These are phyloP conservation scores for Podarcis cretensis DNA, from an alignment of 2,113 vertebrate genomes.

Conservation along the genomic window DNA sequence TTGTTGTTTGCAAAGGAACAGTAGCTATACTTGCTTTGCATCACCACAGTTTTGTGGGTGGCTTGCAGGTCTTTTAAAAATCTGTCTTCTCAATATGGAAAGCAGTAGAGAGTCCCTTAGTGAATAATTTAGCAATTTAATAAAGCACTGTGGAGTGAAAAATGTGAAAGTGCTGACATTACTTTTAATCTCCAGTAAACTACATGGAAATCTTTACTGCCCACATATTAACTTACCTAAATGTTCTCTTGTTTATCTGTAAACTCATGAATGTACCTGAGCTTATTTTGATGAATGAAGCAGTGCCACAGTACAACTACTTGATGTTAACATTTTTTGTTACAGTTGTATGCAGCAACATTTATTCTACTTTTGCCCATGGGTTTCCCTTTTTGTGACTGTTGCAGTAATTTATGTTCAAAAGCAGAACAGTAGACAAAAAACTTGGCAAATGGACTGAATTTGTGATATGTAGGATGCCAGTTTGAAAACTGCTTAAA, in stretches of 20 bases:
- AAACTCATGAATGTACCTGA: neutral
- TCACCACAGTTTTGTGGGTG: conserved; percentile 41
- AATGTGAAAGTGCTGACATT: too few species aligned
- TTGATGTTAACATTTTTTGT: neutral
- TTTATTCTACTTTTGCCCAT: neutral
- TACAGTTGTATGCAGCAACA: neutral
- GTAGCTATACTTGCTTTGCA: neutral
- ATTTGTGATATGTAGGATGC: neutral
- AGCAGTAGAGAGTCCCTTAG: neutral
- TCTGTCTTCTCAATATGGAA: rapidly evolving
- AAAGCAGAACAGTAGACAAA: neutral
- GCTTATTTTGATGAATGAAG: neutral
- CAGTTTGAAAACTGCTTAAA: neutral
- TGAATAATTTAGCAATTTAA: neutral
- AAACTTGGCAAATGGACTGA: neutral
- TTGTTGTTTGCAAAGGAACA: conserved; percentile 8
- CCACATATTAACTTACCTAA: neutral
- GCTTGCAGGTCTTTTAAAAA: neutral
- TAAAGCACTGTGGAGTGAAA: too few species aligned
- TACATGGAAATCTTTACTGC: neutral
- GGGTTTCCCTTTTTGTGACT: neutral
- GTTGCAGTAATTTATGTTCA: neutral
- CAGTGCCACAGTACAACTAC: neutral
- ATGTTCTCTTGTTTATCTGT: neutral
- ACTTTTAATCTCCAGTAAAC: neutral